Conservation (phyloP, 2,888 invertebrate species). For the Tupiocoris notatus region DNA sequence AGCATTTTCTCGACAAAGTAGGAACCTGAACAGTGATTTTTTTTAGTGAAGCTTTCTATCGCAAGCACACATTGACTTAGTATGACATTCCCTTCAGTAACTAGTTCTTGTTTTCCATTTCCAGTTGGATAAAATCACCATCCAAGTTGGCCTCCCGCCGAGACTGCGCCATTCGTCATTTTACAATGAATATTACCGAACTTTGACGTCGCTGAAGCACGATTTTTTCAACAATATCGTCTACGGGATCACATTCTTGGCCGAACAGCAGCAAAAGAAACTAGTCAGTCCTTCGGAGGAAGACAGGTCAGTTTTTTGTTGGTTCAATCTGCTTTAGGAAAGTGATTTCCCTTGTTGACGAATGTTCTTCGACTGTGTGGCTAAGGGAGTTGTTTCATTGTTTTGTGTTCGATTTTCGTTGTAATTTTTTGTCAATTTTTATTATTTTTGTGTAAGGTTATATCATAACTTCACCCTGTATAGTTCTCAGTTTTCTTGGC, state of each 20-base stretch:
- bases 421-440: no score
- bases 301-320: constrained; percentile 50
- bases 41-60: background rate
- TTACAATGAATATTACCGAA: constrained; percentile 55
- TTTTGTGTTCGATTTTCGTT: background rate
- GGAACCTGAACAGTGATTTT: no score
- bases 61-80: no score
- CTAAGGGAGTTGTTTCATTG: background rate
- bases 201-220: constrained; percentile 56
- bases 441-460: no score
- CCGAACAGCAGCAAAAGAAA: constrained; percentile 54
- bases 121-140: constrained; percentile 56
- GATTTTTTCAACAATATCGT: constrained; percentile 59
- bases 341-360: background rate
- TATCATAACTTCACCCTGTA: no score
- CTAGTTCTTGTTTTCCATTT: background rate
- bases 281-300: constrained; percentile 54
- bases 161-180: constrained; percentile 52
- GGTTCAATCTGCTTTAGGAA: background rate
- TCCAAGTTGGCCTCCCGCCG: constrained; percentile 57
- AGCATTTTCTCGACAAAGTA: constrained; percentile 55
- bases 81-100: no score
- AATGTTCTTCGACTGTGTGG: background rate
- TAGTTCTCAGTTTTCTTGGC: no score
- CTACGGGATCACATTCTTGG: constrained; percentile 56